These are phyloP conservation scores for Pseudomugil gertrudae DNA, from an alignment of 2,797 vertebrate genomes.

Conservation along the genomic window DNA sequence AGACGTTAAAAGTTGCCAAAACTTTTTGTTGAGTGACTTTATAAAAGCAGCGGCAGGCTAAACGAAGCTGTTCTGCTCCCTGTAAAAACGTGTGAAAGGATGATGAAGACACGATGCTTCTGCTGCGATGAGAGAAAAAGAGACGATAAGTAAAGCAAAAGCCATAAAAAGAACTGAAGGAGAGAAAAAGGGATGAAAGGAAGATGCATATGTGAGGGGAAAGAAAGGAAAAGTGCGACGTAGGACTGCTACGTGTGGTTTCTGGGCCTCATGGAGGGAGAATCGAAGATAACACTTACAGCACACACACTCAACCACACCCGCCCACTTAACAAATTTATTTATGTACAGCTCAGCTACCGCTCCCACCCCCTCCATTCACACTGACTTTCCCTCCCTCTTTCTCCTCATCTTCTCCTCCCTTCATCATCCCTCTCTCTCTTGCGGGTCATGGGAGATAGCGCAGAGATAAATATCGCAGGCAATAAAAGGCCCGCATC, in stretches of 20 bases:
- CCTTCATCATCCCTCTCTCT: slow-evolving; percentile 42
- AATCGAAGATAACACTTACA: slow-evolving; percentile 45
- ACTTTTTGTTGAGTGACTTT: not conserved
- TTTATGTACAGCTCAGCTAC: slow-evolving; percentile 71
- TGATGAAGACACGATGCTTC: not conserved
- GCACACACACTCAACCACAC: slow-evolving; percentile 58
- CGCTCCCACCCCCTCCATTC: slow-evolving; percentile 56
- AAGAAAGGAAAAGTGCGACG: slow-evolving; percentile 25
- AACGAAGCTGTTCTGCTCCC: not conserved
- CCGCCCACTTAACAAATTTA: slow-evolving; percentile 77
- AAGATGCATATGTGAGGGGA: slow-evolving; percentile 13
- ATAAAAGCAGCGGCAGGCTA: not conserved
- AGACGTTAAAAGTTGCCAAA: not conserved
- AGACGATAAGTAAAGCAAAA: not conserved
- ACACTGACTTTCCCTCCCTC: slow-evolving; percentile 35
- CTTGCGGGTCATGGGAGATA: slow-evolving; percentile 74
- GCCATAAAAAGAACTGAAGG: not conserved
- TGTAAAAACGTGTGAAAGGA: not conserved
- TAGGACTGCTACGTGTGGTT: slow-evolving; percentile 36
- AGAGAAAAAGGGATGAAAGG: not conserved
- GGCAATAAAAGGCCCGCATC: slow-evolving; percentile 84
- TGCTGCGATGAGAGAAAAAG: not conserved
- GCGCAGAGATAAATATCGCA: slow-evolving; percentile 82
- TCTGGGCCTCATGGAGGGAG: slow-evolving; percentile 51
- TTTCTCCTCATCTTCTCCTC: slow-evolving; percentile 14